A percentile compares a stretch with the other conserved stretches of the same genome.
Evolutionary conservation across 2,888 invertebrate genomes (phyloP).

Genomic region (Lypha dubia): DNA sequence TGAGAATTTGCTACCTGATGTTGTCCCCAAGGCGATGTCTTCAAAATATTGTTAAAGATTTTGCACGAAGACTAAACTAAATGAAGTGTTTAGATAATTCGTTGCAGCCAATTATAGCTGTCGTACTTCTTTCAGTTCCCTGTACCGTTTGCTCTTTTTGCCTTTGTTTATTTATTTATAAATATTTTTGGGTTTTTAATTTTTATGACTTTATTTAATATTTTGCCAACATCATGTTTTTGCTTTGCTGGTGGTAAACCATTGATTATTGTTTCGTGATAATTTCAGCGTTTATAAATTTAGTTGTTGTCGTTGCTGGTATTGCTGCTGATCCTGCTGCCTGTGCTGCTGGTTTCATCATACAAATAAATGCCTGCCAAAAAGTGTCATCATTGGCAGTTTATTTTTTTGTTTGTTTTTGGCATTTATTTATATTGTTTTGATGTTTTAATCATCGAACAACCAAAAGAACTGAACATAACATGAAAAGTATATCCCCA

Average conservation of each 20-base stretch:
- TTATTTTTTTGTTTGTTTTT: too few relatives aligned
- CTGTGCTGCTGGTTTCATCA: slow-evolving; percentile 5
- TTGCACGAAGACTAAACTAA: too few relatives aligned
- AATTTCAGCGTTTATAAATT: slow-evolving; percentile 29
- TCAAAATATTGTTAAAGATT: too few relatives aligned
- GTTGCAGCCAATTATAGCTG: not conserved
- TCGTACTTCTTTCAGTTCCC: not conserved
- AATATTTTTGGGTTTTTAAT: slow-evolving; percentile 9
- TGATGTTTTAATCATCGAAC: slow-evolving; percentile 25
- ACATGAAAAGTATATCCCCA: not conserved
- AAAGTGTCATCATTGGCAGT: slow-evolving; percentile 57
- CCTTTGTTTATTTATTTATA: not conserved
- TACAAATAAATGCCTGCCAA: slow-evolving; percentile 41
- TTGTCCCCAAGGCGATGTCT: too few relatives aligned
- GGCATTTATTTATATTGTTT: slow-evolving; percentile 44
- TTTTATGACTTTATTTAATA: slow-evolving; percentile 33
- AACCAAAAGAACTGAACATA: not conserved
- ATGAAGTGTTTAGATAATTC: not conserved
- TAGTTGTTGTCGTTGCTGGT: not conserved
- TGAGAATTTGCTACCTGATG: too few relatives aligned
- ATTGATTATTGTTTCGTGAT: slow-evolving; percentile 42
- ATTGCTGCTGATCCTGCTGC: not conserved
- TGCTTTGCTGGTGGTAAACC: slow-evolving; percentile 47
- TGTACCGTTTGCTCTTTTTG: not conserved
- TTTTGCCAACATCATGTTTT: slow-evolving; percentile 47